Base-by-base conservation (phyloP, 2,888 invertebrate species). In the Acanthopleura granulata region DNA sequence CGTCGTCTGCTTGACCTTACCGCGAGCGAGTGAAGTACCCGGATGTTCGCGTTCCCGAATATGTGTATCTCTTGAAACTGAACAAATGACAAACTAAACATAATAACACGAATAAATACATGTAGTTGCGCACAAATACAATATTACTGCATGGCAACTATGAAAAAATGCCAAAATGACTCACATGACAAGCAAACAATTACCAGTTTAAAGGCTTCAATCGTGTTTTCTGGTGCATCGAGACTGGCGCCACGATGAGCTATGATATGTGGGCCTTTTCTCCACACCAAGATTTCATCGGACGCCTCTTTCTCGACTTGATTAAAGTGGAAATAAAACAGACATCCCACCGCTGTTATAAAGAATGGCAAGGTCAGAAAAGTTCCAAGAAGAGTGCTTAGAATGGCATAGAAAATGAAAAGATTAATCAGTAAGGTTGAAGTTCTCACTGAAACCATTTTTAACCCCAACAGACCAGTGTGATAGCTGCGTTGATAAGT, bases 141-240 rank as follows among this genome's bases (percentile, higher is more conserved):
- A n/a, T n/a, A n/a, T n/a, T n/a, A n/a, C 9, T 40, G 40, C 40
- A 40, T 40, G 40, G 40, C 40, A 29, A 66, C 57, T 49, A 9
- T 49, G 29, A 40, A 66, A n/a, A 40, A 40, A 3, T 40, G 40
- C 9, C 40, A 40, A 9, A 40, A 40, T n/a, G n/a, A n/a, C n/a
- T n/a, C 27, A 49, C 30, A n/a, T n/a, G n/a, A n/a, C n/a, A n/a
- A n/a, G n/a, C 16, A 6, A 14, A 40, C 40, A 77, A 72, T 76
- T 78, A 86, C 87, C 81, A 93, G 92, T 91, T 93, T 93, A 83
- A 95, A 93, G 0, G 95, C 95, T 74, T 93, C 92, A 79, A 95
- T 87, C 79, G 94, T 95, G 89, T 95, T 95, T 90, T 95, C 95
- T 0, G 95, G 95, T 6, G 94, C 95, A 91, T 95, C 95, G 66